Evolutionary conservation across 2,113 vertebrate genomes (phyloP).

Genomic region (Heterochromis multidens): DNA sequence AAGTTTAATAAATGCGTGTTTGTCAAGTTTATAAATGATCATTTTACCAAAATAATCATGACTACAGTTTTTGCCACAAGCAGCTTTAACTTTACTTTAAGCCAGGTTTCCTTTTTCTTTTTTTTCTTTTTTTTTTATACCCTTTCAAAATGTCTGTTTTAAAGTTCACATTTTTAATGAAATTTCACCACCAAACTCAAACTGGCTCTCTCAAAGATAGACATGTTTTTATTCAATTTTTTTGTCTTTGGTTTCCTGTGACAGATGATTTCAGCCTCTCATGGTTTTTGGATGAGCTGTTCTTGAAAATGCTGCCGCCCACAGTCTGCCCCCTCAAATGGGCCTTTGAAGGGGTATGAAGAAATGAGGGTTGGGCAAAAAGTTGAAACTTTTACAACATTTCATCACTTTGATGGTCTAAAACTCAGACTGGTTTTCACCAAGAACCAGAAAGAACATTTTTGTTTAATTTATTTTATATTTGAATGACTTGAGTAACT

Average conservation of each 20-base stretch:
- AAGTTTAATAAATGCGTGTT: not conserved
- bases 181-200: not conserved
- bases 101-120: too few species aligned
- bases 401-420: not conserved
- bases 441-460: not conserved
- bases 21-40: not conserved
- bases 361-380: not conserved
- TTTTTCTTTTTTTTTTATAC: too few species aligned
- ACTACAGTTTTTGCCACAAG: not conserved
- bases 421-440: not conserved
- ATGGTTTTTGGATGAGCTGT: not conserved
- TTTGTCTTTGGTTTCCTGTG: not conserved
- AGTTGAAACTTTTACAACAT: not conserved
- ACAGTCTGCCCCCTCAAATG: not conserved
- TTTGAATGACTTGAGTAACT: too few species aligned
- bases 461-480: not conserved
- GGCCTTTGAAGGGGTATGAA: not conserved
- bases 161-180: not conserved
- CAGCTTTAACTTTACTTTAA: too few species aligned
- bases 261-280: not conserved
- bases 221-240: not conserved
- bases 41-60: not conserved
- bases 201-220: not conserved
- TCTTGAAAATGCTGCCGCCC: not conserved
- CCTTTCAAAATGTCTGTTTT: too few species aligned